Base-by-base conservation (phyloP, 2,113 vertebrate species). In the Trichechus manatus region DNA sequence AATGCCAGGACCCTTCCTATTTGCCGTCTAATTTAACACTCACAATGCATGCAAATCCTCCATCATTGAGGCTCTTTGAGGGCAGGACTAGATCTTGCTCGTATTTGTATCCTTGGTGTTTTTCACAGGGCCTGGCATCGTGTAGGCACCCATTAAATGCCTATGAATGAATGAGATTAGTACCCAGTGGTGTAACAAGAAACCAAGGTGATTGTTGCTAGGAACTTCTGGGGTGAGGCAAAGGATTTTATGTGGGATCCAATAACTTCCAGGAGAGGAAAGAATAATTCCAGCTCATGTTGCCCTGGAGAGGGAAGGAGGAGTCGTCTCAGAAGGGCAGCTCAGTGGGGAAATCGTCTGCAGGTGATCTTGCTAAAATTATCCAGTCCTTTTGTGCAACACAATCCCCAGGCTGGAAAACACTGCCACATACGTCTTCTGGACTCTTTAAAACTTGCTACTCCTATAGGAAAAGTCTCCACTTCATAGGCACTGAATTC, bases 361-460 rank as follows among this genome's bases (percentile, higher is more conserved):
- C 78, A 79, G 74, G 75, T 59, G 53, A 87, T 44, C 56, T 89
- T 93, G 63, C 80, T 96, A 97, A 97, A 96, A 89, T 95, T 87
- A 97, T 27, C n/a, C 27, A 22, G 29, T 44, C 39, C 53, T 77
- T 96, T 44, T 39, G 36, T 88, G 68, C n/a, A 75, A 14, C 64
- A 68, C 27, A 61, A 29, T 94, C 61, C 78, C 81, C 80, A 44
- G 84, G 31, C 68, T 56, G 74, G 47, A 88, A 93, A 84, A 94
- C 72, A 95, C 36, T 29, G 39, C 56, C 29, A 83, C 80, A 7
- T n/a, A 59, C 0, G 0, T 89, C 94, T 80, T n/a, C 25, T 50
- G 44, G 23, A 42, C 42, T 79, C 39, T 78, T 36, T 70, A 77
- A 56, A 87, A 83, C 70, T 75, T 81, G 50, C 8, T 90, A 13